These are phyloP conservation scores for Bryconaethiops microstoma DNA, from an alignment of 2,797 vertebrate species.

Conservation along the genomic window DNA sequence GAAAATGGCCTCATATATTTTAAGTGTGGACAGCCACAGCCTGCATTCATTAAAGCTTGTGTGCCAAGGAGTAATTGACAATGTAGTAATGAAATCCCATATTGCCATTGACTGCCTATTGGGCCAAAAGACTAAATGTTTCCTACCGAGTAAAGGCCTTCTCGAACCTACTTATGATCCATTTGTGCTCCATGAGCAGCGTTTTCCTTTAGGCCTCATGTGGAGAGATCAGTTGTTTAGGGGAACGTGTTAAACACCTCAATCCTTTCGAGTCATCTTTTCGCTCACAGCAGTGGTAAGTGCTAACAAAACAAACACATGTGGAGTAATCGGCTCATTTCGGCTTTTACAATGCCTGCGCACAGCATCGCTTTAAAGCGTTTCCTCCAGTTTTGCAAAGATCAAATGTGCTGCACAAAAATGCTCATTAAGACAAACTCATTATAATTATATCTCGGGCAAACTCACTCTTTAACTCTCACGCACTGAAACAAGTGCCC, in stretches of 20 bases:
- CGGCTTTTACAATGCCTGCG: slow-evolving; percentile 1
- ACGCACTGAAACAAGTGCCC: too few species aligned
- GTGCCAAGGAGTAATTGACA: slow-evolving; percentile 74
- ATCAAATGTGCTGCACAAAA: not conserved
- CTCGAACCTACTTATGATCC: slow-evolving; percentile 77
- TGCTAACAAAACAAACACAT: slow-evolving; percentile 64
- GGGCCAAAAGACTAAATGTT: slow-evolving; percentile 73
- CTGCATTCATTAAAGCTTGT: slow-evolving; percentile 61
- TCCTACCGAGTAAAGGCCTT: slow-evolving; percentile 74
- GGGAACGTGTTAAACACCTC: slow-evolving; percentile 68
- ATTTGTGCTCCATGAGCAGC: slow-evolving; percentile 74
- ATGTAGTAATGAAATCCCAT: slow-evolving; percentile 74
- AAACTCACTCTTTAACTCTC: not conserved
- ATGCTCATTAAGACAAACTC: not conserved
- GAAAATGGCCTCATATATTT: slow-evolving; percentile 77
- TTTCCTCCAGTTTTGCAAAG: not conserved
- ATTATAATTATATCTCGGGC: not conserved
- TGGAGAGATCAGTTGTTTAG: slow-evolving; percentile 71
- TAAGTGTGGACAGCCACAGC: slow-evolving; percentile 67
- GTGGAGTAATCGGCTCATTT: slow-evolving; percentile 68
- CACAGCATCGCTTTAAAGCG: slow-evolving; percentile 1
- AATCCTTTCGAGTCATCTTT: slow-evolving; percentile 59
- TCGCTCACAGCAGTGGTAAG: slow-evolving; percentile 69
- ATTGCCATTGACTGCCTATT: slow-evolving; percentile 74
- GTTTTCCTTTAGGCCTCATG: slow-evolving; percentile 77